These are phyloP conservation scores for Paraescarpia echinospica DNA, from an alignment of 1,140 invertebrate species.

Conservation along the genomic window DNA sequence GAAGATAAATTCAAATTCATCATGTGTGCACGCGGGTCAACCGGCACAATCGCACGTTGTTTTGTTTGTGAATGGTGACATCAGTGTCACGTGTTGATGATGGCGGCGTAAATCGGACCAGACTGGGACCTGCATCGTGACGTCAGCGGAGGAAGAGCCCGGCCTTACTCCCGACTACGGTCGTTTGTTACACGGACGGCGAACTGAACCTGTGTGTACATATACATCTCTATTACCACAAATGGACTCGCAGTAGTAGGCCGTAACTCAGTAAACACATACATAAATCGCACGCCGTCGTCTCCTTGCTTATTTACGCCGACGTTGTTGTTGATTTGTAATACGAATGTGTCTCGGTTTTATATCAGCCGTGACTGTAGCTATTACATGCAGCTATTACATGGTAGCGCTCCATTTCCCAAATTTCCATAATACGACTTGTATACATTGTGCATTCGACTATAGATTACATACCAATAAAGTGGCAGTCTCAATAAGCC, in stretches of 20 bases:
- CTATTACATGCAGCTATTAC: neutral
- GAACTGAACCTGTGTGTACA: neutral
- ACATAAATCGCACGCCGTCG: neutral
- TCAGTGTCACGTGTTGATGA: too few species aligned
- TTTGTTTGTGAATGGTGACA: too few species aligned
- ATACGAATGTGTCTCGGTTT: neutral
- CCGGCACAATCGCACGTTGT: too few species aligned
- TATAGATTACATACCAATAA: neutral
- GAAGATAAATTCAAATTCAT: too few species aligned
- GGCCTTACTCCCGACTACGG: neutral
- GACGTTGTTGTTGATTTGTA: neutral
- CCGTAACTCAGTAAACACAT: neutral
- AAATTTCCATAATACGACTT: neutral
- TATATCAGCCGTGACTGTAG: neutral
- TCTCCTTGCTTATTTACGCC: neutral
- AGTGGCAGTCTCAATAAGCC: neutral
- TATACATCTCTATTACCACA: neutral
- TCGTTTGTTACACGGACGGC: neutral
- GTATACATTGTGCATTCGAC: neutral
- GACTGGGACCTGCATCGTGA: neutral
- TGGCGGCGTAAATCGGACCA: neutral
- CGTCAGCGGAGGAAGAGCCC: neutral
- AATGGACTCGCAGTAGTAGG: neutral
- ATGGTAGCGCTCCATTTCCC: neutral
- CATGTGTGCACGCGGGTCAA: too few species aligned